phyloP scores from a whole-genome alignment of 2,113 vertebrate genomes.

The Petaurus breviceps region DNA sequence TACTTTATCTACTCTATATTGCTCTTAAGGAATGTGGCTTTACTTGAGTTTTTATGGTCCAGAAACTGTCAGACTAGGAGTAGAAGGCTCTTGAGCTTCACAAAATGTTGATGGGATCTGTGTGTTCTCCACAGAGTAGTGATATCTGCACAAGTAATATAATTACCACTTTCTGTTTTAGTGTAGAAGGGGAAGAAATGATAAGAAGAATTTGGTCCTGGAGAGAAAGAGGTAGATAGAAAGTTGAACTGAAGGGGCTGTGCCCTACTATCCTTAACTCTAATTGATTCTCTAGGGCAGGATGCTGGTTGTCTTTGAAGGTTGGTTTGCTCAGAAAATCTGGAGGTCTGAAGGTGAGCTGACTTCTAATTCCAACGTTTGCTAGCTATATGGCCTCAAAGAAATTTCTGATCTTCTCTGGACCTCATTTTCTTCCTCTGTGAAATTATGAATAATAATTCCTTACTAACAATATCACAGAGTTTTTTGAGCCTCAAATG shows the following conservation, averaged over 20 bases:
- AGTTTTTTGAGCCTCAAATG: background rate
- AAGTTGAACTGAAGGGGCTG: background rate
- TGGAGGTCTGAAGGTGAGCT: background rate
- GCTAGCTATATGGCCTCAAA: background rate
- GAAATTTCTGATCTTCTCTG: background rate
- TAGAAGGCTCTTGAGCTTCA: background rate
- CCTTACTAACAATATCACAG: background rate
- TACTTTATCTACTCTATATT: background rate
- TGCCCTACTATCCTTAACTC: background rate
- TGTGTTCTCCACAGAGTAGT: background rate
- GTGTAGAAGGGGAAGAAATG: background rate
- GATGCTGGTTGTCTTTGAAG: background rate
- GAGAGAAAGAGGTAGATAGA: background rate
- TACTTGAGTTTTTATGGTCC: background rate
- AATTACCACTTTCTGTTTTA: background rate
- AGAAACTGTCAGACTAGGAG: background rate
- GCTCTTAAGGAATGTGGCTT: background rate
- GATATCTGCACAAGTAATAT: background rate
- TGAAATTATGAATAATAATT: background rate
- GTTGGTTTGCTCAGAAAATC: background rate
- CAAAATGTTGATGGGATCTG: background rate
- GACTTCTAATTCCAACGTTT: background rate
- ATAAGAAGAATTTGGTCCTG: background rate
- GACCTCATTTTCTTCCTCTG: background rate
- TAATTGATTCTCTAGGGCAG: background rate